These are phyloP conservation scores for Hirundo rustica DNA, from an alignment of 2,797 vertebrate species.

Conservation along the genomic window DNA sequence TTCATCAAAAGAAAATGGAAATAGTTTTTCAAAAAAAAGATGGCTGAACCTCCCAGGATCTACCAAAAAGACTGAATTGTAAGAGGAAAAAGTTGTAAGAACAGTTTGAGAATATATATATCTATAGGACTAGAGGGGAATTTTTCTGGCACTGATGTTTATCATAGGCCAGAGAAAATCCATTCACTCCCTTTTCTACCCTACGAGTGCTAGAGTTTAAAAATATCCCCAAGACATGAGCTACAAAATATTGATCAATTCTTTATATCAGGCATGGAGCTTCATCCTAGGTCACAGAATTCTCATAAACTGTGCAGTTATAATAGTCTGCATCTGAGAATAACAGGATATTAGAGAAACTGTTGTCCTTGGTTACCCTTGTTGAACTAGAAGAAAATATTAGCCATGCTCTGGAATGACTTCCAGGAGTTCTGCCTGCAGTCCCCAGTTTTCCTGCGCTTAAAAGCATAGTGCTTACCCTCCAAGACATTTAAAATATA, in stretches of 20 bases:
- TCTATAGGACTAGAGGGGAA: not conserved
- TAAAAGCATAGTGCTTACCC: not conserved
- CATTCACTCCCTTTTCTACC: not conserved
- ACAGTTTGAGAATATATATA: not conserved
- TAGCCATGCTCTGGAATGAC: not conserved
- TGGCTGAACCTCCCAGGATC: not conserved
- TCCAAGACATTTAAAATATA: not conserved
- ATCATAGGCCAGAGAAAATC: not conserved
- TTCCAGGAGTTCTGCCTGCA: not conserved
- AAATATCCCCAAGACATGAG: not conserved
- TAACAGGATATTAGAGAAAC: not conserved
- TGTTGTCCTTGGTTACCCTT: not conserved
- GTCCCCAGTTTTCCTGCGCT: not conserved
- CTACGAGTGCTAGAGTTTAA: not conserved
- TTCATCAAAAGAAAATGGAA: not conserved
- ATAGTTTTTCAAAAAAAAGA: not conserved
- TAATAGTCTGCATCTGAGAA: not conserved
- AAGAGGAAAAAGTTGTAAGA: not conserved
- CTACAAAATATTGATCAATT: not conserved
- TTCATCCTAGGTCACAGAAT: not conserved
- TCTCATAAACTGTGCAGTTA: not conserved
- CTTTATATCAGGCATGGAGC: not conserved
- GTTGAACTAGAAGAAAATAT: not conserved
- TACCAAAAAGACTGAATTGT: not conserved
- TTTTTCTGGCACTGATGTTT: not conserved